These are phyloP conservation scores for Caenorhabditis brenneri DNA, from an alignment of 1,140 invertebrate genomes.

Conservation along the genomic window DNA sequence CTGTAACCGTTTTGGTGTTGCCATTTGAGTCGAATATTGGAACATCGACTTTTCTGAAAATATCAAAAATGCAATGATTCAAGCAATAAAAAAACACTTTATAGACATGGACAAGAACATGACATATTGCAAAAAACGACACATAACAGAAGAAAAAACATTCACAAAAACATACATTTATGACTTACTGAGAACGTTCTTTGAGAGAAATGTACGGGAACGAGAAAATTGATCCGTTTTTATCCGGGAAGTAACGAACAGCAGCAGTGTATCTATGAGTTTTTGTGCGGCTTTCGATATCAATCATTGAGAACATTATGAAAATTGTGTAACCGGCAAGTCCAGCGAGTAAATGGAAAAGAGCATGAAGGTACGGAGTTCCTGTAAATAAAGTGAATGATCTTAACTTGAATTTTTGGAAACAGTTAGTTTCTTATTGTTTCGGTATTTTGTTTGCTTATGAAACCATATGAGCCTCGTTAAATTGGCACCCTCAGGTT, in stretches of 20 bases:
- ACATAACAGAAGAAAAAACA: no score
- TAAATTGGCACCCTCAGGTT: no score
- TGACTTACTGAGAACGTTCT: conserved; percentile 41
- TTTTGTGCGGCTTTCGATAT: conserved; percentile 60
- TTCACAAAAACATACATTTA: no score
- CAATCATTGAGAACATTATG: conserved; percentile 69
- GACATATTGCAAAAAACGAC: no score
- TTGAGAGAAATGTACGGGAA: conserved; percentile 52
- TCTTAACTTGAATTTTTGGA: no score
- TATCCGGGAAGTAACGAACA: conserved; percentile 53
- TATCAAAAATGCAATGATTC: not conserved
- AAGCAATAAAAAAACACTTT: not conserved
- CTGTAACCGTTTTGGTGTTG: not conserved
- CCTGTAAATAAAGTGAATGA: conserved; percentile 52
- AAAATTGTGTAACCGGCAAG: conserved; percentile 66
- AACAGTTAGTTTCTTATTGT: no score
- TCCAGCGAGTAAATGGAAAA: conserved; percentile 66
- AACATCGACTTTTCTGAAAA: conserved; percentile 7
- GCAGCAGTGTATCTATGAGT: conserved; percentile 58
- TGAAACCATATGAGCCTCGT: no score
- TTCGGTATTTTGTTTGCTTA: no score
- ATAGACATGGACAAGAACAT: not conserved
- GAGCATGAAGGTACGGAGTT: conserved; percentile 67
- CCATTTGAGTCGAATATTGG: conserved; percentile 25
- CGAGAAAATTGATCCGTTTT: conserved; percentile 47